Percentiles rank a stretch among this genome's conserved stretches.
Conservation (phyloP, 2,888 invertebrate genomes). For the Pandemis cinnamomeana region DNA sequence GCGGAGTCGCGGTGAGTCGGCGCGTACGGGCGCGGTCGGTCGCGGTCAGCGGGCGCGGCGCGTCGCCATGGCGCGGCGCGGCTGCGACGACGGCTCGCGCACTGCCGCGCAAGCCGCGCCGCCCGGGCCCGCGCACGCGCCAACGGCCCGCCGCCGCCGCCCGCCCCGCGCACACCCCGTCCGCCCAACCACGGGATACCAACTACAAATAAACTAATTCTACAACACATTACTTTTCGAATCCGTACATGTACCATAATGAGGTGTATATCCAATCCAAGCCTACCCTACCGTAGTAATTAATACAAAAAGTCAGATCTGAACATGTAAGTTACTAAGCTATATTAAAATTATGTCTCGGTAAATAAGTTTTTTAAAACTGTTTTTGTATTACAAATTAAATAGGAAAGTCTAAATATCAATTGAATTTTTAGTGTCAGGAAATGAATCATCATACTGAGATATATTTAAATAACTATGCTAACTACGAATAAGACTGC, state of each 20-base stretch:
- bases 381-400: too few species aligned
- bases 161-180: conserved; percentile 34
- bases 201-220: conserved; percentile 1
- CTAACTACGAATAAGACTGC: too few species aligned
- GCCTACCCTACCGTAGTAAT: too few species aligned
- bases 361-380: too few species aligned
- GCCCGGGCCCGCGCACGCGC: conserved; percentile 56
- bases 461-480: too few species aligned
- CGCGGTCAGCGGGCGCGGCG: conserved; percentile 71
- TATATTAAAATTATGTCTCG: too few species aligned
- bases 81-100: conserved; percentile 73
- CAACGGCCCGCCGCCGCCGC: conserved; percentile 50
- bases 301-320: too few species aligned
- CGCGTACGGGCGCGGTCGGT: conserved; percentile 52
- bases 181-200: conserved; percentile 45
- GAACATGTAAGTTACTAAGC: too few species aligned
- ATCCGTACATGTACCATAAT: background rate
- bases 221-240: conserved; percentile 3
- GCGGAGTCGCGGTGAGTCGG: conserved; percentile 54
- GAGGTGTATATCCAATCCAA: background rate
- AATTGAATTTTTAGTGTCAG: too few species aligned
- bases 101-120: conserved; percentile 68
- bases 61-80: conserved; percentile 79
- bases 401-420: too few species aligned
- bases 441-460: too few species aligned